Conservation (phyloP, 2,888 invertebrate species). For the Drosophila nr. medialis region DNA sequence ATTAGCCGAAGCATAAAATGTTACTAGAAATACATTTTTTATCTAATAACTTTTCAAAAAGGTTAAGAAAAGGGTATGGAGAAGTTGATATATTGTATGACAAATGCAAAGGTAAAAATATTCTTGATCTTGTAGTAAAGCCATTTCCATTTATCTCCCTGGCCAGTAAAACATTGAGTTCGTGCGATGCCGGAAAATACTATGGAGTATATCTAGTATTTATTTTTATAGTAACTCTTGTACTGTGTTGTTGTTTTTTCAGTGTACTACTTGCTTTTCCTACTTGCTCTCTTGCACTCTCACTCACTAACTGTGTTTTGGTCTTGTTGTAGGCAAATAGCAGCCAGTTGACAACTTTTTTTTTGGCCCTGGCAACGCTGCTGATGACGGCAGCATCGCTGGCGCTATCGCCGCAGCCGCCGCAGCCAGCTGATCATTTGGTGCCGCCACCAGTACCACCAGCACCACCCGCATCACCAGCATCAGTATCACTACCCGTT, state of each 20-base stretch:
- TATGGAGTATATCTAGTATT: neutral
- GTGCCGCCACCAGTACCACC: constrained; percentile 83
- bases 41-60: neutral
- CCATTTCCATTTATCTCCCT: neutral
- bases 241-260: neutral
- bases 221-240: neutral
- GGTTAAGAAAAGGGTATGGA: neutral
- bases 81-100: neutral
- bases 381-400: constrained; percentile 22
- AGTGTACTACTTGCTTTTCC: neutral
- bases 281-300: constrained; percentile 20
- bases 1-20: neutral
- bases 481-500: constrained; percentile 31
- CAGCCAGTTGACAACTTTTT: constrained; percentile 43
- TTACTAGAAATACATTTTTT: too few relatives aligned
- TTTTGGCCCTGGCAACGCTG: constrained; percentile 32
- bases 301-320: constrained; percentile 8
- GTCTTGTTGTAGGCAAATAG: constrained; percentile 38
- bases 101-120: neutral
- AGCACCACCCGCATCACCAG: constrained; percentile 58
- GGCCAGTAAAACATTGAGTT: neutral
- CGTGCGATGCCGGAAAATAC: neutral
- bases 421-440: constrained; percentile 80
- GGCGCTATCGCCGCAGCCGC: constrained; percentile 43
- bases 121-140: neutral